Base-by-base conservation (phyloP, 2,797 vertebrate species). In the Phrynocephalus vlangalii region DNA sequence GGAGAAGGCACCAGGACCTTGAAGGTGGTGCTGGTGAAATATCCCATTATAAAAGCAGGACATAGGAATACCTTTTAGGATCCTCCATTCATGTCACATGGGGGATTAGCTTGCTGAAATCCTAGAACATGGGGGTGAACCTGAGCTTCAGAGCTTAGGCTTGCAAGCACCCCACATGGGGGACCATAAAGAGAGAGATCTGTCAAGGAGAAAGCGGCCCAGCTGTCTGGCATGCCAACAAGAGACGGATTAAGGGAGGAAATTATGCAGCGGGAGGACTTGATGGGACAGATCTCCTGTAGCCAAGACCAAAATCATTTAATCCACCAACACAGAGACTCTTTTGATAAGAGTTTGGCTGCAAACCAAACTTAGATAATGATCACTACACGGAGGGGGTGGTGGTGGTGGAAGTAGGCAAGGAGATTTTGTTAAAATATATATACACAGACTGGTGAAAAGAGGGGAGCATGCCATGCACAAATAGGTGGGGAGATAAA, bases 281-380 rank as follows among this genome's bases (percentile, higher is more conserved):
- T 70, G 50, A 10, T 52, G 86, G 90, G 84, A 66, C 76, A 82
- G 60, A 86, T 76, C 68, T 56, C 84, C 93, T 26, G 30, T 85
- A 6, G 52, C 84, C 84, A 66, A 52, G 77, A 24, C 89, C 80
- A 85, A 93, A n/a, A 91, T 93, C 89, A 84, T 90, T 92, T 92
- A 93, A 93, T 93, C 91, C 88, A 67, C 56, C 52, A 68, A 81
- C 60, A 79, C 28, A 79, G 4, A 13, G 8, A 6, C 72, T 56
- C 72, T 66, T 88, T 52, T 90, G 93, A 91, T 92, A 91, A 77
- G 79, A 66, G 0, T 91, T 92, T 86, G 90, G 87, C 78, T 92
- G 81, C 88, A 81, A 88, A 87, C 85, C 79, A 79, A 81, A 33
- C 60, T 67, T 67, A 6, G 28, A n/a, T 8, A n/a, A n/a, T 30